Evolutionary conservation across 2,113 vertebrate species (phyloP), one percentile per base, ranked within the genome.

Genomic region (Ondatra zibethicus): DNA sequence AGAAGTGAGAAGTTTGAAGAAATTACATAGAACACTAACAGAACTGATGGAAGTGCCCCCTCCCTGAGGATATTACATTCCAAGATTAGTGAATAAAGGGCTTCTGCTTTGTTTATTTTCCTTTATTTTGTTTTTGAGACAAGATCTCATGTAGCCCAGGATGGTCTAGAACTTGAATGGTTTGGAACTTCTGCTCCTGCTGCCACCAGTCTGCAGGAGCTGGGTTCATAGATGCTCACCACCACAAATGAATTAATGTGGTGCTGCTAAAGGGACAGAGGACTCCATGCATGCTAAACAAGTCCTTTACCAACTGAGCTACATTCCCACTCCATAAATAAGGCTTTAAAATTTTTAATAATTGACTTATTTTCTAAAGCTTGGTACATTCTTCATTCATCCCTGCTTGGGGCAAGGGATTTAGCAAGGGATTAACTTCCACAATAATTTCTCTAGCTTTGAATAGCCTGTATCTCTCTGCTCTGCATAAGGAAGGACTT

Each of bases 331-430:
- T 16, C 50, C 25, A 17, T 89, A 58, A 89, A 58, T 58, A 61
- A 58, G 52, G n/a, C 25, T 89, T 61, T 89, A 76, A 72, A 36
- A 33, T 61, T 58, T 5, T 87, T 91, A 93, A 95, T 61, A 93
- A 96, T 95, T 93, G 42, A 94, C 93, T 93, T 88, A 92, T 95
- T 82, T 86, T 94, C 90, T 94, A 96, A 95, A 86, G 72, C 27
- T 85, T 95, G 84, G 72, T 87, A 96, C 80, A 85, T 92, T 95
- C 63, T 76, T 96, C 85, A 91, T 90, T 93, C 89, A 87, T 94
- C 93, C 39, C 84, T 58, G 2, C 14, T 93, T 25, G 7, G 27
- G 66, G 85, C 27, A 16, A 87, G 11, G 82, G 84, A 90, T 97
- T 93, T 76, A 88, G 42, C 9, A 23, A 82, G 65, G 84, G 94